A percentile compares a stretch with the other conserved stretches of the same genome.
These are phyloP conservation scores for Metalampra italica DNA, from an alignment of 2,888 invertebrate species.

Conservation along the genomic window DNA sequence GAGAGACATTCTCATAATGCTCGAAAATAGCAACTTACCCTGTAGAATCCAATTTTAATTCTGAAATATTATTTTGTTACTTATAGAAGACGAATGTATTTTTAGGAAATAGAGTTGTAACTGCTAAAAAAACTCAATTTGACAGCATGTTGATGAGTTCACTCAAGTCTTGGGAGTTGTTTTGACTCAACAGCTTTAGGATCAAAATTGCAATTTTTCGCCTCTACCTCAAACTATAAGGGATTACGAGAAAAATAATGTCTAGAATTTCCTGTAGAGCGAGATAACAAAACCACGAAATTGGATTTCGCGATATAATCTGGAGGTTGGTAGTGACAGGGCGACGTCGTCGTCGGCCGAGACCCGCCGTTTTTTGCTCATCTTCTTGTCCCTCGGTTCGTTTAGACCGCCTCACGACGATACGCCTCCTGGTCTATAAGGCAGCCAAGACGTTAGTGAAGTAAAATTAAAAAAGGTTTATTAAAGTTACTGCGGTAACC, in stretches of 20 bases:
- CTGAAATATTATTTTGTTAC: too few species aligned
- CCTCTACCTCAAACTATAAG: slow-evolving; percentile 17
- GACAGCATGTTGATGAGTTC: too few species aligned
- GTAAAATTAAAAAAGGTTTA: too few species aligned
- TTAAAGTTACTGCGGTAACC: too few species aligned
- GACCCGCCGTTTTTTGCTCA: slow-evolving; percentile 34
- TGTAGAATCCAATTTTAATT: too few species aligned
- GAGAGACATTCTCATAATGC: too few species aligned
- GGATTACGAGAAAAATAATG: slow-evolving; percentile 50
- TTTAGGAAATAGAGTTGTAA: too few species aligned
- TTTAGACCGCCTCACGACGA: slow-evolving; percentile 12
- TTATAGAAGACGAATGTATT: too few species aligned
- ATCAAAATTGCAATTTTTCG: neutral
- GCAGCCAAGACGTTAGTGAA: neutral
- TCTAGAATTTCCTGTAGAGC: slow-evolving; percentile 58
- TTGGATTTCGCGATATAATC: slow-evolving; percentile 77
- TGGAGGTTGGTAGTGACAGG: slow-evolving; percentile 60
- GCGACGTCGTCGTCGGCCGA: slow-evolving; percentile 21
- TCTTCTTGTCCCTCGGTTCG: slow-evolving; percentile 5
- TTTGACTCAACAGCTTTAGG: neutral
- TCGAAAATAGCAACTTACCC: too few species aligned
- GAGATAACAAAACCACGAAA: slow-evolving; percentile 76
- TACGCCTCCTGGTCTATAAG: slow-evolving; percentile 15
- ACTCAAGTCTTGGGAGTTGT: neutral
- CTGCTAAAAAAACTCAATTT: too few species aligned